phyloP scores from a whole-genome alignment of 2,888 invertebrate genomes.

The Synergus laeviventris region DNA sequence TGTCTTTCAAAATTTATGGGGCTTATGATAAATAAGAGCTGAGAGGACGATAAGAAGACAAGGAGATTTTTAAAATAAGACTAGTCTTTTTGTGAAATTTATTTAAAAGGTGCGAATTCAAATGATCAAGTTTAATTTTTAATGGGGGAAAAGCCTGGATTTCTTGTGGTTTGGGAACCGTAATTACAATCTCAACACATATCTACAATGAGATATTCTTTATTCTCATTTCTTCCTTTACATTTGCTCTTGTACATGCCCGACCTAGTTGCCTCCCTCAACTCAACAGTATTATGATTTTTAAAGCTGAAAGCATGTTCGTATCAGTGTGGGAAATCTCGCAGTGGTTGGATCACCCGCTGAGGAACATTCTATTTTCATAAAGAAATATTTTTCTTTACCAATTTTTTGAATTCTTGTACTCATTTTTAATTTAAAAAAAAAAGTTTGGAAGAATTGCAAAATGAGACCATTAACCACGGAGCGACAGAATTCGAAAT shows the following conservation, averaged over 20 bases:
- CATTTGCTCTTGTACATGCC: conserved; percentile 12
- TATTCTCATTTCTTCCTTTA: conserved; percentile 5
- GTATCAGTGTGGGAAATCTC: conserved; percentile 56
- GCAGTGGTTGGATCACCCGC: conserved; percentile 9
- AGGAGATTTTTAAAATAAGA: neutral
- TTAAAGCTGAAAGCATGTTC: conserved; percentile 73
- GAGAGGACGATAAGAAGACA: neutral
- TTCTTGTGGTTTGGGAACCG: too few relatives aligned
- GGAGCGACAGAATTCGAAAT: neutral
- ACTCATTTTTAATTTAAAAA: neutral
- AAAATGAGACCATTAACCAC: neutral
- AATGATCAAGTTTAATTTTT: too few relatives aligned
- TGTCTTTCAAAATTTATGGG: neutral
- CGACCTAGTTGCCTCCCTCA: conserved; percentile 45
- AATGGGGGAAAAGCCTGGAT: too few relatives aligned
- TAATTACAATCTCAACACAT: too few relatives aligned
- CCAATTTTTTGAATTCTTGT: neutral
- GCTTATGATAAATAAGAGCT: neutral
- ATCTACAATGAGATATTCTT: neutral
- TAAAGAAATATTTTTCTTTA: neutral
- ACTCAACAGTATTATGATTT: conserved; percentile 61
- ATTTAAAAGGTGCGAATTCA: too few relatives aligned
- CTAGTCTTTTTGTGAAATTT: neutral
- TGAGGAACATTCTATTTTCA: conserved; percentile 2
- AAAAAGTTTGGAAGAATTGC: too few relatives aligned